Base-by-base conservation (phyloP, 2,888 invertebrate genomes). In the Lasioglossum zephyrum region DNA sequence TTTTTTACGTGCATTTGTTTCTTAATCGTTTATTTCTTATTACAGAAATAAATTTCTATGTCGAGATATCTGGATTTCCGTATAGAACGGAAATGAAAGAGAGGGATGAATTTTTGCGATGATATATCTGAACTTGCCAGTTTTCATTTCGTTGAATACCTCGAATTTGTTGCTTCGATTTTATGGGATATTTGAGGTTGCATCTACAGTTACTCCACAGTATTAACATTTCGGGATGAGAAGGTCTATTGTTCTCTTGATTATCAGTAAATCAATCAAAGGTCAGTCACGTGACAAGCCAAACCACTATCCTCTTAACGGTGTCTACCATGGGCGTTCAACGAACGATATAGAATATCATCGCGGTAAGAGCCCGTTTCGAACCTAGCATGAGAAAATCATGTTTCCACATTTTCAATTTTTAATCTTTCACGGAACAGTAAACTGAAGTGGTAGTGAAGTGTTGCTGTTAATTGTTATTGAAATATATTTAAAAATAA, bases 241-340 rank as follows among this genome's bases (percentile, higher is more conserved):
- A n/a, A 11, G 57, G n/a, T 57, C 57, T 57, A 57, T 57, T 57
- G n/a, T 57, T 57, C 57, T n/a, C 22, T 11, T n/a, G 57, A 57
- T 57, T 57, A 57, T n/a, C 57, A n/a, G 57, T 57, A 57, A 57
- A 57, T 57, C 57, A 57, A 57, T 57, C 57, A 57, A 11, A 57
- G 57, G 57, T 57, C 39, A 70, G 70, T 70, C 22, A 39, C 39
- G 18, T 39, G 39, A 70, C 39, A 70, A 70, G 36, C 39, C 39
- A 1, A 39, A 57, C 57, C 57, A 57, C n/a, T n/a, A n/a, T 57
- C 11, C 57, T 57, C 57, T 57, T 57, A 57, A 57, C 57, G 57
- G 57, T 57, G 57, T 57, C n/a, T n/a, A 57, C n/a, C 57, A 57
- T n/a, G 57, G n/a, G n/a, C 57, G 57, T n/a, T n/a, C n/a, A n/a